Evolutionary conservation across 2,113 vertebrate genomes (phyloP).

Genomic region (Vanacampus margaritifer): DNA sequence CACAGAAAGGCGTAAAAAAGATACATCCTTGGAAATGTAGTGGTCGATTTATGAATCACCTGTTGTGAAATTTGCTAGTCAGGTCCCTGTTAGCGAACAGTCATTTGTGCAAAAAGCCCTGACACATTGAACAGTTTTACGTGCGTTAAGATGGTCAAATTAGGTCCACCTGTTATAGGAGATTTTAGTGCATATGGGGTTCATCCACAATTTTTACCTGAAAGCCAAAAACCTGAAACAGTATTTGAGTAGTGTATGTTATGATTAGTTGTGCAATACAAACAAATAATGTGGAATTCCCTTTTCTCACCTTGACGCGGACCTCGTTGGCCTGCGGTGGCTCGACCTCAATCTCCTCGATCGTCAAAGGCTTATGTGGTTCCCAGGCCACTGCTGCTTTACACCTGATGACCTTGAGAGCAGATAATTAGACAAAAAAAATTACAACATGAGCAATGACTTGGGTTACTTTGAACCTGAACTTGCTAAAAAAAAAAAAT

Average conservation of each 20-base stretch:
- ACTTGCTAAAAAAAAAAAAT: no score
- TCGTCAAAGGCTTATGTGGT: constrained; percentile 76
- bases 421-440: background rate
- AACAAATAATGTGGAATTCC: background rate
- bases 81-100: no score
- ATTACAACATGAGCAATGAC: background rate
- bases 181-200: background rate
- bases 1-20: no score
- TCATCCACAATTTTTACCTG: background rate
- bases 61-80: no score
- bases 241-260: background rate
- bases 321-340: constrained; percentile 81
- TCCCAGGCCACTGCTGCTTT: constrained; percentile 84
- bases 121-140: no score
- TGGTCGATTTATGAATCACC: no score
- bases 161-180: background rate
- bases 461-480: background rate
- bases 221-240: background rate
- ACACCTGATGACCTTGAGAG: constrained; percentile 82
- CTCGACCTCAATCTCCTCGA: constrained; percentile 84
- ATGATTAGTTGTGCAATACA: background rate
- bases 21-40: no score
- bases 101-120: no score
- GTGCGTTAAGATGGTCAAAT: no score
- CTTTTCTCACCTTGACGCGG: constrained; percentile 77